Percentiles rank a stretch among this genome's conserved stretches.
Conservation (phyloP, 2,113 vertebrate species). For the Prinia subflava region DNA sequence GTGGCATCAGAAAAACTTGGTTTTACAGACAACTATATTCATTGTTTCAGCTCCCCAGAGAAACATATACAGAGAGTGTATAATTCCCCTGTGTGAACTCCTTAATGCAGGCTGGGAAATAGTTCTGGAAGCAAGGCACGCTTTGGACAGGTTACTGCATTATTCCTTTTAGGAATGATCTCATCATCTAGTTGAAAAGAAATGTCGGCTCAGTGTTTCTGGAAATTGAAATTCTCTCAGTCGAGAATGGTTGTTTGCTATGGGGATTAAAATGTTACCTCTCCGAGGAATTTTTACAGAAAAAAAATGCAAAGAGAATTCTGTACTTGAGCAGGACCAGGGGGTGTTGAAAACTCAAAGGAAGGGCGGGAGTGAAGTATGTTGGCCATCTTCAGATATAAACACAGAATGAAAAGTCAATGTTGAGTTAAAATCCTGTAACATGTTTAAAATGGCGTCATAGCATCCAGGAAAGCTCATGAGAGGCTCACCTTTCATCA, state of each 20-base stretch:
- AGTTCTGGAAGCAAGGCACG: neutral
- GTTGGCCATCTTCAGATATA: neutral
- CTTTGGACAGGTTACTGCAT: neutral
- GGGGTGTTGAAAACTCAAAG: neutral
- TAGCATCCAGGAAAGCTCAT: neutral
- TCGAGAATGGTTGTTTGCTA: neutral
- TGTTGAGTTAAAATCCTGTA: neutral
- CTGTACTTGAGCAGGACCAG: neutral
- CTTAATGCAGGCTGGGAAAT: neutral
- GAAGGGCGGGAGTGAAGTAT: neutral
- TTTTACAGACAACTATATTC: neutral
- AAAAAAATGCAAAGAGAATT: neutral
- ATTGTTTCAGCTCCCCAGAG: neutral
- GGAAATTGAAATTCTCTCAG: constrained; percentile 4
- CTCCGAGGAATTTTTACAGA: neutral
- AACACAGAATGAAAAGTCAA: neutral
- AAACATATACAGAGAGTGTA: neutral
- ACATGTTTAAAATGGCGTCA: neutral
- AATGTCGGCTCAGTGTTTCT: neutral
- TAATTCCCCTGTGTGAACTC: neutral
- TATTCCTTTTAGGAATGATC: neutral
- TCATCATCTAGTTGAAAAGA: neutral
- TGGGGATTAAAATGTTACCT: neutral
- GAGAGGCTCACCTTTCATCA: neutral
- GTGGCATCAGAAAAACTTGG: neutral